A percentile compares a stretch with the other conserved stretches of the same genome.
phyloP scores from a whole-genome alignment of 2,797 vertebrate species.

The Amblyraja radiata region DNA sequence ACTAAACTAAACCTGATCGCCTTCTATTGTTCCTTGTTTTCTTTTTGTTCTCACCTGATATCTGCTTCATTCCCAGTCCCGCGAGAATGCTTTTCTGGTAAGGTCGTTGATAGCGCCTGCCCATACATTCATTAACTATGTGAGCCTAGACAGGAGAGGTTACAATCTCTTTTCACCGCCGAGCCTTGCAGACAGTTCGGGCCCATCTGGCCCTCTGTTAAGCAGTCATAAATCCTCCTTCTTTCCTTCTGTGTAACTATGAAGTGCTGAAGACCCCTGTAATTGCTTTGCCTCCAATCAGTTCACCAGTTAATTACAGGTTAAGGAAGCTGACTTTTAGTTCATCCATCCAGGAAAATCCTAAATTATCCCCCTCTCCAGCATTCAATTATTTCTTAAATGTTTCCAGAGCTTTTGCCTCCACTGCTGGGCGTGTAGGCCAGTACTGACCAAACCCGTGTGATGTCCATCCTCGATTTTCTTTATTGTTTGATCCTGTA shows the following conservation, averaged over 20 bases:
- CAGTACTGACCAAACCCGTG: neutral
- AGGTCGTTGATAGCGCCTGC: neutral
- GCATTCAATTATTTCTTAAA: constrained; percentile 3
- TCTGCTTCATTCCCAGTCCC: neutral
- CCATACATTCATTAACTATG: neutral
- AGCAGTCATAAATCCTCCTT: neutral
- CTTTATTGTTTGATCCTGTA: neutral
- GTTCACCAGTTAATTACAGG: neutral
- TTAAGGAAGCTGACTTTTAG: neutral
- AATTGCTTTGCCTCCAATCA: neutral
- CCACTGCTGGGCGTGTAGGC: neutral
- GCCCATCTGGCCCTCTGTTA: neutral
- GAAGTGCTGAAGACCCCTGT: neutral
- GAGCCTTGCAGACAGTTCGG: neutral
- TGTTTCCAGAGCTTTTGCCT: neutral
- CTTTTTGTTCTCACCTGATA: neutral
- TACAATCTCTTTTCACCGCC: neutral
- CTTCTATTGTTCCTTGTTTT: neutral
- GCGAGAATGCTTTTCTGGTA: neutral
- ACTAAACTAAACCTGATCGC: neutral
- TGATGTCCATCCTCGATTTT: neutral
- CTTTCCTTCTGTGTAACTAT: too few species aligned
- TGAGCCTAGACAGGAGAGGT: neutral
- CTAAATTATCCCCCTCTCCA: neutral
- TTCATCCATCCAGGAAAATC: neutral